Evolutionary conservation across 1,140 invertebrate genomes (phyloP).

Genomic region (Daktulosphaira vitifoliae): DNA sequence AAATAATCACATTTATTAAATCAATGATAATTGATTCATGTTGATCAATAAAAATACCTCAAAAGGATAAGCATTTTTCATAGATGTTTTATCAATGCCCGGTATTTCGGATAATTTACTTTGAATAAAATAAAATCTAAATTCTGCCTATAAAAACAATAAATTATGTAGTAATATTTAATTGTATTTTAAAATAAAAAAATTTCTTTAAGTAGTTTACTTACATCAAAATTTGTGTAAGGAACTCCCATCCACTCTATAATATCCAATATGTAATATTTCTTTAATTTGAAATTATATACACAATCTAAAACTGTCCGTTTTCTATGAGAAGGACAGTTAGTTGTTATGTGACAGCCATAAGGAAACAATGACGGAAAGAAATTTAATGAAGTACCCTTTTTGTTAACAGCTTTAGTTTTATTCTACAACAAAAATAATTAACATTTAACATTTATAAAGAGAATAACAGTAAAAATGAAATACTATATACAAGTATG

Average conservation of each 20-base stretch:
- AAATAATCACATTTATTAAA: background rate
- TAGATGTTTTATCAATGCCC: conserved; percentile 42
- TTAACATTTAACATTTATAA: conserved; percentile 21
- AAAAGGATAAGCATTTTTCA: conserved; percentile 49
- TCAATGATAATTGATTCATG: too few relatives aligned
- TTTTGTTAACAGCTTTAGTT: conserved; percentile 63
- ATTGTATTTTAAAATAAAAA: background rate
- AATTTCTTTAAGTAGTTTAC: background rate
- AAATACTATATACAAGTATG: too few relatives aligned
- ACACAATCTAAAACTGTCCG: conserved; percentile 72
- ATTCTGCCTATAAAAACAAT: conserved; percentile 55
- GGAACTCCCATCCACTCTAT: conserved; percentile 71
- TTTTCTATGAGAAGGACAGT: conserved; percentile 12
- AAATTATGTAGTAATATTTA: conserved; percentile 14
- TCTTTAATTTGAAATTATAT: conserved; percentile 53
- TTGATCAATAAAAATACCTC: conserved; percentile 34
- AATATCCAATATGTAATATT: conserved; percentile 70
- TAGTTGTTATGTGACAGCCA: conserved; percentile 45
- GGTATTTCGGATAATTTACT: conserved; percentile 55
- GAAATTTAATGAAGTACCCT: conserved; percentile 51
- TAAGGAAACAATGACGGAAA: conserved; percentile 68
- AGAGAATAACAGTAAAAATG: too few relatives aligned
- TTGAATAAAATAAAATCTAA: conserved; percentile 66
- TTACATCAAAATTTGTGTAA: conserved; percentile 70
- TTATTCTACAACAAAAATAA: conserved; percentile 50